phyloP scores from a whole-genome alignment of 2,113 vertebrate species.

The Microtus ochrogaster region DNA sequence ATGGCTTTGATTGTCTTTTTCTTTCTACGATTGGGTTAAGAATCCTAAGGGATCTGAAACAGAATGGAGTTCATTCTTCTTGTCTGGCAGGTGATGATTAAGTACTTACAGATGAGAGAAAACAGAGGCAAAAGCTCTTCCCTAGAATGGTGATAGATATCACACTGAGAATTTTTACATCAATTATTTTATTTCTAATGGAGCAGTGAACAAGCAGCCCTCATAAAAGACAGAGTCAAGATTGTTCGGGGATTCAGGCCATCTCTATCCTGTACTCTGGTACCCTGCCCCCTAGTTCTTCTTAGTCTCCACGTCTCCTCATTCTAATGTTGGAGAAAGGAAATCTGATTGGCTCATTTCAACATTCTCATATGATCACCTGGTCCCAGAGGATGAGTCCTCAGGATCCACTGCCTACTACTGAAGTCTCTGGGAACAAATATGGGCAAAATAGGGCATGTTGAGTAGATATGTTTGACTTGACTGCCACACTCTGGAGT shows the following conservation, averaged over 20 bases:
- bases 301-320: not conserved
- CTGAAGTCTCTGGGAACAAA: not conserved
- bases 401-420: not conserved
- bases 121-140: slow-evolving; percentile 31
- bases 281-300: not conserved
- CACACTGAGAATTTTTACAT: slow-evolving; percentile 20
- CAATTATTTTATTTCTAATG: slow-evolving; percentile 54
- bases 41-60: slow-evolving; percentile 31
- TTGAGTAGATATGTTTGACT: not conserved
- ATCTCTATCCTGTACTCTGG: not conserved
- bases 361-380: not conserved
- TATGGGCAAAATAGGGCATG: not conserved
- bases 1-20: not conserved
- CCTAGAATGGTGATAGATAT: slow-evolving; percentile 29
- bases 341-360: not conserved
- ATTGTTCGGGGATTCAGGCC: not conserved
- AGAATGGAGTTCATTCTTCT: slow-evolving; percentile 34
- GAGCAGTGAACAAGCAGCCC: not conserved
- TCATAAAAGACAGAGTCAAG: not conserved
- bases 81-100: slow-evolving; percentile 63
- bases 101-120: slow-evolving; percentile 52
- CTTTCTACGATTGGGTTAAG: not conserved
- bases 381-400: not conserved
- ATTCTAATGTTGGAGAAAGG: not conserved
- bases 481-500: not conserved